Evolutionary conservation across 2,797 vertebrate species (phyloP), one percentile per base, ranked within the genome.

Genomic region (Miichthys miiuy): DNA sequence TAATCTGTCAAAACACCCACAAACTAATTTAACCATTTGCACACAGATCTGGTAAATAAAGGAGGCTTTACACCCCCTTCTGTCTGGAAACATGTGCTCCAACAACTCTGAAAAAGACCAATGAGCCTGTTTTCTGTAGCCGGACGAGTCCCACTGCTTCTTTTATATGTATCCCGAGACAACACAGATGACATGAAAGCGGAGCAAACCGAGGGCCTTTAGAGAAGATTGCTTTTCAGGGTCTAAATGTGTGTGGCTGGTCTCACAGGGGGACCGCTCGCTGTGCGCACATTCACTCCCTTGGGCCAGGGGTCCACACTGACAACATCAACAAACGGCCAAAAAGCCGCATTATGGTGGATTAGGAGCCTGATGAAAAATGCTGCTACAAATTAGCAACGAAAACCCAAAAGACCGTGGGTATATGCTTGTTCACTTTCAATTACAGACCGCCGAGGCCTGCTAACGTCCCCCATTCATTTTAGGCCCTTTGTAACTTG

Each of bases 161-260:
- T 88, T 95, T 95, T 95, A 93, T 95, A 87, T 41, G 79, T 50
- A 76, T 84, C 84, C 90, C 89, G 87, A 89, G 94, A 93, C 94
- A 93, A 91, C 94, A 92, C 94, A 89, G 94, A 85, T 72, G 91
- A 94, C 92, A 93, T 95, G 95, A 96, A 97, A 95, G 93, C 92
- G 89, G 86, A 92, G 92, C 93, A 88, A 93, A 94, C 91, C 93
- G 94, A 94, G 93, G 94, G 94, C 94, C 96, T 95, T 95, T 94
- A 93, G 94, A 95, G 93, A 94, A 95, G 94, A 96, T 96, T 95
- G 94, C 96, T 96, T 97, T 97, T 97, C 96, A 96, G 92, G 95
- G 91, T 92, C 93, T 76, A 93, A 87, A 96, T 96, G 95, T 89
- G 94, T 95, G 93, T 93, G 94, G 93, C 91, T 92, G 87, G 82